phyloP scores from a whole-genome alignment of 53 echinoderm and acorn worm species.

The Crossaster papposus region DNA sequence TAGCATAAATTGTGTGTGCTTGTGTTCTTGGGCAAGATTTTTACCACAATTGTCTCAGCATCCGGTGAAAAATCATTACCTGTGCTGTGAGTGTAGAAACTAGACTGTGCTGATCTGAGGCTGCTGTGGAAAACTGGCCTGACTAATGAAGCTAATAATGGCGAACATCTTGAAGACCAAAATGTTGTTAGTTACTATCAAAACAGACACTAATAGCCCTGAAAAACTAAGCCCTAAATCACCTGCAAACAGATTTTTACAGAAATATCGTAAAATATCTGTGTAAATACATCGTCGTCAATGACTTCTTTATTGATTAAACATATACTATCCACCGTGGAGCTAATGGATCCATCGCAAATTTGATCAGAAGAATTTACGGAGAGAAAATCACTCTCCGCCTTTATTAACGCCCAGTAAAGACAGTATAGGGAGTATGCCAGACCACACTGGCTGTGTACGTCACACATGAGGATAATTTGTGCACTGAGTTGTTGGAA shows the following conservation, averaged over 20 bases:
- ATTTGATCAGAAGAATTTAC: conserved; percentile 8
- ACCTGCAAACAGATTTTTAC: neutral
- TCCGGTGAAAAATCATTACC: too few relatives aligned
- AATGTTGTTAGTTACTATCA: too few relatives aligned
- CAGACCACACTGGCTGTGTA: too few relatives aligned
- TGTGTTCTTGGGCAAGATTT: too few relatives aligned
- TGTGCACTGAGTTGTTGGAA: neutral
- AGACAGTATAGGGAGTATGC: neutral
- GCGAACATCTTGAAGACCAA: too few relatives aligned
- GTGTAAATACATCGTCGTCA: neutral
- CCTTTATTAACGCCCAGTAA: conserved; percentile 2
- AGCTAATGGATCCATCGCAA: neutral
- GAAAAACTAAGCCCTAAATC: neutral
- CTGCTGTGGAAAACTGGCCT: too few relatives aligned
- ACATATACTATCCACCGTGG: neutral
- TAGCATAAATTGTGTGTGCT: too few relatives aligned
- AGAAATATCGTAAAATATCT: neutral
- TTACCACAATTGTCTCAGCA: too few relatives aligned
- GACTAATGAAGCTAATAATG: too few relatives aligned
- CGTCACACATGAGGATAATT: conserved; percentile 22
- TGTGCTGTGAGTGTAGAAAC: too few relatives aligned
- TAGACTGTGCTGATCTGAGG: too few relatives aligned
- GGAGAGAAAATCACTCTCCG: neutral
- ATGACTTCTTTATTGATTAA: conserved; percentile 1
- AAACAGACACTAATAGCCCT: neutral